These are phyloP conservation scores for Alligator mississippiensis DNA, from an alignment of 2,113 vertebrate species.

Conservation along the genomic window DNA sequence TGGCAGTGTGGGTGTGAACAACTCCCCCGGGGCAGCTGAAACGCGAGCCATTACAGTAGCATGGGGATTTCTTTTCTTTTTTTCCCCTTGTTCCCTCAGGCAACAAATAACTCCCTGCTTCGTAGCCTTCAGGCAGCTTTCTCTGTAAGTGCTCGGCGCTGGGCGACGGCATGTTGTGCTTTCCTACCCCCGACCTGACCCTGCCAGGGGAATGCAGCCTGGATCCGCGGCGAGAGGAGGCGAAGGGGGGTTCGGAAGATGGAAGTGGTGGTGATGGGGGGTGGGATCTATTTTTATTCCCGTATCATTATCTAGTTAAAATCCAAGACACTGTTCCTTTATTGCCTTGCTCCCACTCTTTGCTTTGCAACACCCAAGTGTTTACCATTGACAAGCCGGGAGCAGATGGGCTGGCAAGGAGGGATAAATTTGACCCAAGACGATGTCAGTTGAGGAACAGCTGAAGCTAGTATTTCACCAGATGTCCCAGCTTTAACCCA, in stretches of 20 bases:
- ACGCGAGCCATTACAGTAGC: neutral
- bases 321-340: slow-evolving; percentile 73
- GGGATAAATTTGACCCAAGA: slow-evolving; percentile 89
- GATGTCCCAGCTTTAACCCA: slow-evolving; percentile 90
- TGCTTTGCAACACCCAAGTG: slow-evolving; percentile 82
- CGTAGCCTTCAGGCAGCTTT: neutral
- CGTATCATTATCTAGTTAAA: slow-evolving; percentile 71
- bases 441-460: slow-evolving; percentile 90
- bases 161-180: neutral
- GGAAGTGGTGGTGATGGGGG: slow-evolving; percentile 22
- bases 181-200: slow-evolving; percentile 74
- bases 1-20: neutral
- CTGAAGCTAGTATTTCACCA: slow-evolving; percentile 92
- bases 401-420: slow-evolving; percentile 87
- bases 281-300: slow-evolving; percentile 60
- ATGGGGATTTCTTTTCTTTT: neutral
- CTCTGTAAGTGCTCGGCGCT: neutral
- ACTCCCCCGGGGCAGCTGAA: neutral
- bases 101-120: neutral
- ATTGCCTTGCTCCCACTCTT: slow-evolving; percentile 76
- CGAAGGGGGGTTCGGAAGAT: slow-evolving; percentile 28
- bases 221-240: neutral
- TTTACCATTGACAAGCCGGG: slow-evolving; percentile 83
- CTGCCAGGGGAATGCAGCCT: slow-evolving; percentile 61
- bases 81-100: slow-evolving; percentile 22